Evolutionary conservation across 2,797 vertebrate genomes (phyloP), one percentile per base, ranked within the genome.

Genomic region (Leuciscus waleckii): DNA sequence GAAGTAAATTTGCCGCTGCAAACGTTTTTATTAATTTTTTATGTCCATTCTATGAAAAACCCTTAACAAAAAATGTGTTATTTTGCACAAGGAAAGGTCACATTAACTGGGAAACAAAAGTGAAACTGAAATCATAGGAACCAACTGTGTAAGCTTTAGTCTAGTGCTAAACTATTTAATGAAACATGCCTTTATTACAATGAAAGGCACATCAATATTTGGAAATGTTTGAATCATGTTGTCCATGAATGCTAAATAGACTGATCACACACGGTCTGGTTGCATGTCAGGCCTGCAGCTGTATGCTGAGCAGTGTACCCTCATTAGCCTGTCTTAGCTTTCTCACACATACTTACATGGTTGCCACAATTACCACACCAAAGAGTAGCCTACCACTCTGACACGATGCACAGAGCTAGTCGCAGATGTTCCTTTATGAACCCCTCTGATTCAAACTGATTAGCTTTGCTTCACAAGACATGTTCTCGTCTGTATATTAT

Each of bases 361-460:
- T 23, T 80, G 76, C 77, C 68, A 85, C 77, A 85, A 79, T 73
- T 81, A 85, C 77, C 77, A 85, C 78, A 74, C 77, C 84, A 80
- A 80, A 65, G 56, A 74, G 68, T 54, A 35, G 35, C 35, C 35
- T 35, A 74, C 32, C 84, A 74, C 58, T 85, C 84, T 85, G 84
- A 67, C 83, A 75, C 17, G 35, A 16, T 51, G 83, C 76, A 39
- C 14, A 77, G 29, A 86, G 85, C 67, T 43, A 43, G 58, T 68
- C 41, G 51, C 85, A 82, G 81, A 83, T 82, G 81, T 83, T 83
- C 76, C 41, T 71, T 79, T 83, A 83, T 83, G 67, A 79, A 69
- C 54, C 39, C 23, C 10, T 65, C 69, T 65, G 32, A 61, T 54
- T 65, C 69, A 65, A 85, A 85, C 77, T 13, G 84, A 74, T 80